Evolutionary conservation across 2,113 vertebrate genomes (phyloP), one percentile per base, ranked within the genome.

Genomic region (Lepus timidus): DNA sequence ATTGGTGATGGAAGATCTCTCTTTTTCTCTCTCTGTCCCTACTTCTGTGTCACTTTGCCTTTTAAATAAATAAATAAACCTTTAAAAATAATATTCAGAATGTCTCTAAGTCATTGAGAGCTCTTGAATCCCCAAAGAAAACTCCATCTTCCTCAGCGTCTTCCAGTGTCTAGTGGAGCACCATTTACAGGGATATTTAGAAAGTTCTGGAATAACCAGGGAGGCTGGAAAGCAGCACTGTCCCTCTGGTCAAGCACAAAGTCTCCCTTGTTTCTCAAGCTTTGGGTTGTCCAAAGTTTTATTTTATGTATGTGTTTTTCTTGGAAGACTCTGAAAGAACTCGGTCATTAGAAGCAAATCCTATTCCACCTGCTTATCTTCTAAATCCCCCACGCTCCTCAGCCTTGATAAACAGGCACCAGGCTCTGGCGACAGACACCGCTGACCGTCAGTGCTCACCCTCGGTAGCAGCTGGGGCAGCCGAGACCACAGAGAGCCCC

Each of bases 381-480:
- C 78, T 29, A 23, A 51, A 13, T 14, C 31, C 31, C 61, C 6
- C 0, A 0, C 39, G 19, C 64, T 74, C n/a, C 20, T 9, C 9
- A 44, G 61, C 23, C 0, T 4, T 1, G 23, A 80, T 5, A 36
- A 58, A 70, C 8, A 75, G 61, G 9, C 12, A 4, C 23, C 8
- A 0, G 85, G 85, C 7, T 22, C 86, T 58, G 6, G 20, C 3
- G 71, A 3, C 6, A 5, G 11, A 1, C 25, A 0, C 0, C 16
- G 4, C 36, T 2, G 9, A n/a, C n/a, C 17, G 4, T 23, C 2
- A 22, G 14, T 4, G 19, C 3, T 36, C 62, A 23, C 29, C n/a
- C 13, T 3, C 0, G 4, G 6, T 33, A 23, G 12, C 13, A 13
- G 71, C n/a, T 19, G 0, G 2, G 0, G 44, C 6, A 39, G 23